These are phyloP conservation scores for Ailurus styani DNA, from an alignment of 2,113 vertebrate species.

Conservation along the genomic window DNA sequence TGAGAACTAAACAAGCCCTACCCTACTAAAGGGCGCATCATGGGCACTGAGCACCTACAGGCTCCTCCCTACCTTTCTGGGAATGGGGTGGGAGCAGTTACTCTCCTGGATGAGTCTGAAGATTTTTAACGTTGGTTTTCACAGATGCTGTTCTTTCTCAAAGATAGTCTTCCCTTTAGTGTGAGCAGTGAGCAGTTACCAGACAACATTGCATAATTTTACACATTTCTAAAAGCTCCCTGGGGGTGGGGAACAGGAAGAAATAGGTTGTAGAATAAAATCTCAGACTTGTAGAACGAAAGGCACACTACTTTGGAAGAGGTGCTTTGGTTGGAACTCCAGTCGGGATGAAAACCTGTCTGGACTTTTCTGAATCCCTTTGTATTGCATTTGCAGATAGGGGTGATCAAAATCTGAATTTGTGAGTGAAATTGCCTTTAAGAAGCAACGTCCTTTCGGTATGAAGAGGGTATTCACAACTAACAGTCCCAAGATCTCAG, in stretches of 20 bases:
- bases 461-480: neutral
- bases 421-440: neutral
- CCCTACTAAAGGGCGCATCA: neutral
- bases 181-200: neutral
- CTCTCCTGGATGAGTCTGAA: neutral
- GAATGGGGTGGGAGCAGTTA: neutral
- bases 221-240: slow-evolving; percentile 22
- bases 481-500: neutral
- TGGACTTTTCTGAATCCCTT: neutral
- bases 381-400: neutral
- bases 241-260: neutral
- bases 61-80: neutral
- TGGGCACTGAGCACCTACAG: neutral
- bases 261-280: neutral
- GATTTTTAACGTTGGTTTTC: neutral
- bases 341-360: neutral
- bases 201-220: slow-evolving; percentile 14
- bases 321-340: neutral
- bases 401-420: neutral
- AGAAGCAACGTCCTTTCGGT: neutral
- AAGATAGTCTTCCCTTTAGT: neutral
- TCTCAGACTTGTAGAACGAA: neutral
- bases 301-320: neutral
- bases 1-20: neutral
- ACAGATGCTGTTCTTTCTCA: slow-evolving; percentile 2